Evolutionary conservation across 1,140 invertebrate genomes (phyloP), one percentile per base, ranked within the genome.

Genomic region (Euwallacea similis): DNA sequence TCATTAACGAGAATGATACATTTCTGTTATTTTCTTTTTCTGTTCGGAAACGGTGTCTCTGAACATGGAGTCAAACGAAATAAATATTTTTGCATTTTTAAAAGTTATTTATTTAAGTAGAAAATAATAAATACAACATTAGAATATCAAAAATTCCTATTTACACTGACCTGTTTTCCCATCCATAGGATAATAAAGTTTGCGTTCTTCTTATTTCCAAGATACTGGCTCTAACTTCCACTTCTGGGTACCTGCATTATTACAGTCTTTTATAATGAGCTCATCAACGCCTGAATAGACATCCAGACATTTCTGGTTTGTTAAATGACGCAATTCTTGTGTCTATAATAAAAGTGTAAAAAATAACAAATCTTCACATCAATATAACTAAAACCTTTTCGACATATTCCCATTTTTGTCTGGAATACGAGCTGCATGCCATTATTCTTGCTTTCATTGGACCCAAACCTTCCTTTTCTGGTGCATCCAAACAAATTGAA

Each of bases 401-500:
- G 71, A 88, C 78, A 71, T 88, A 90, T 16, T 76, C 79, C 91
- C 91, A 92, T 71, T 85, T 85, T 78, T 92, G 90, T 67, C 87
- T 81, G 0, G 79, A 76, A 7, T 83, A 80, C 47, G 86, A 87
- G 75, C 83, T 87, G 76, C 90, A 92, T 0, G 89, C 87, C 80
- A 88, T 86, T 44, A 91, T 86, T 66, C 89, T 84, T 6, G 90
- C 89, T 75, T 85, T 87, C 2, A 85, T 83, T 41, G 78, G 82
- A 13, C 82, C 81, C 50, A 83, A 80, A 1, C 76, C 82, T 46
- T 85, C 81, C 42, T 76, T 83, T 64, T 89, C 87, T 0, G 88
- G 86, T 15, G 86, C 86, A 78, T 92, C 90, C 43, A 92, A 80
- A 77, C 91, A 92, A 4, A 92, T 84, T 7, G 87, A 89, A 75